phyloP scores from a whole-genome alignment of 1,140 invertebrate species.

The Sinonovacula constricta region DNA sequence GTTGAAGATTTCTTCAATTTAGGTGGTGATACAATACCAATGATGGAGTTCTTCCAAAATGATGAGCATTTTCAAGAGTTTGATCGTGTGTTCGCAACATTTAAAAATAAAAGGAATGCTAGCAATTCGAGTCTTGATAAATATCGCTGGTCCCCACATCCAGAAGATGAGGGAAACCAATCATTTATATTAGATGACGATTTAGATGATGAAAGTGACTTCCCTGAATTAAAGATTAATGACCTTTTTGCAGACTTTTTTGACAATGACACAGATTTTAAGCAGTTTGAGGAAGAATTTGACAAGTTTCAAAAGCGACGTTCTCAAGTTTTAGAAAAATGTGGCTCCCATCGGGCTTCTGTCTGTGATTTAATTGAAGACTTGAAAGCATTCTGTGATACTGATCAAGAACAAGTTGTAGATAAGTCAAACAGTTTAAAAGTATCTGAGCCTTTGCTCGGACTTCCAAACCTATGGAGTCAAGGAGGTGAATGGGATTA shows the following conservation, averaged over 20 bases:
- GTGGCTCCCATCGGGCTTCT: conserved; percentile 62
- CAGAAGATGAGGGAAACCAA: conserved; percentile 48
- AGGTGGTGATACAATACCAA: conserved; percentile 16
- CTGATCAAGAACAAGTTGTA: conserved; percentile 41
- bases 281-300: conserved; percentile 73
- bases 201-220: conserved; percentile 41
- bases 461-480: conserved; percentile 59
- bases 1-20: not conserved
- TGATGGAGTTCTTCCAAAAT: conserved; percentile 73
- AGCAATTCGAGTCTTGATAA: conserved; percentile 58
- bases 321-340: conserved; percentile 61
- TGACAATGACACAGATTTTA: conserved; percentile 73
- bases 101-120: conserved; percentile 68
- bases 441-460: conserved; percentile 24
- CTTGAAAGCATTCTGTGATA: conserved; percentile 74
- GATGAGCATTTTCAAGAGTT: conserved; percentile 75
- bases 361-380: conserved; percentile 73
- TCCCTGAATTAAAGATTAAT: conserved; percentile 55
- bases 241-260: conserved; percentile 74
- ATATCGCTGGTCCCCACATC: conserved; percentile 52
- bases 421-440: conserved; percentile 15
- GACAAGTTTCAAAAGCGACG: conserved; percentile 67
- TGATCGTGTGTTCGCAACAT: conserved; percentile 73
- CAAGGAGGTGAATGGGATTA: conserved; percentile 73
- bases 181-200: conserved; percentile 51